Evolutionary conservation across 2,797 vertebrate species (phyloP), one percentile per base, ranked within the genome.

Genomic region (Limnodromus scolopaceus): DNA sequence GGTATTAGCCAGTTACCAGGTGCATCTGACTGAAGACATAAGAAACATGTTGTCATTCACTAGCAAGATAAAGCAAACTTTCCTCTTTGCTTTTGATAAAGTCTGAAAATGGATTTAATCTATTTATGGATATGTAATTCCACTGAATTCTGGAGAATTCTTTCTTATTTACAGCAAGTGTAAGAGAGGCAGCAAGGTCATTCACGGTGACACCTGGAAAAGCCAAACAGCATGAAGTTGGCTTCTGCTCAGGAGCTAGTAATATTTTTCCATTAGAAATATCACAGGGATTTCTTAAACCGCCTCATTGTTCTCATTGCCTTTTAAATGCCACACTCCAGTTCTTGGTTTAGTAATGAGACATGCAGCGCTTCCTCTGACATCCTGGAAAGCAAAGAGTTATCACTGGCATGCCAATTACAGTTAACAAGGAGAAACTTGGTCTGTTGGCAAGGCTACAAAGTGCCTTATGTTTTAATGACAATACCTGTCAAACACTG

Each of bases 401-500:
- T 88, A 43, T 49, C 48, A 20, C 70, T 64, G 51, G 69, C 51
- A 70, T 70, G 54, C 32, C 81, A 82, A 39, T 63, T 94, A 84
- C 6, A 9, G 68, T 34, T 70, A 65, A 39, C 32, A 65, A 87
- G 70, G 77, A 86, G 68, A 92, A 88, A 27, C 32, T 65, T 58
- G 49, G 55, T 89, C 57, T 63, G 76, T 69, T 77, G 70, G 86
- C 86, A 92, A 60, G 69, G 63, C 55, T 92, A 76, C 72, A 87
- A 51, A 88, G 45, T 77, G 48, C 54, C 46, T 60, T 61, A 25
- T 84, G 64, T 84, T 92, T 82, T 66, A 92, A 88, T 80, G 81
- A 54, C 80, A 93, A 53, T 25, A 41, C 20, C 60, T 92, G 88
- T 96, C 92, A 96, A 90, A 90, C 79, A 46, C 18, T 69, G 64